Percentiles rank a stretch among this genome's conserved stretches.
Evolutionary conservation across 1,140 invertebrate species (phyloP).

Genomic region (Leptestheria dahalacensis): DNA sequence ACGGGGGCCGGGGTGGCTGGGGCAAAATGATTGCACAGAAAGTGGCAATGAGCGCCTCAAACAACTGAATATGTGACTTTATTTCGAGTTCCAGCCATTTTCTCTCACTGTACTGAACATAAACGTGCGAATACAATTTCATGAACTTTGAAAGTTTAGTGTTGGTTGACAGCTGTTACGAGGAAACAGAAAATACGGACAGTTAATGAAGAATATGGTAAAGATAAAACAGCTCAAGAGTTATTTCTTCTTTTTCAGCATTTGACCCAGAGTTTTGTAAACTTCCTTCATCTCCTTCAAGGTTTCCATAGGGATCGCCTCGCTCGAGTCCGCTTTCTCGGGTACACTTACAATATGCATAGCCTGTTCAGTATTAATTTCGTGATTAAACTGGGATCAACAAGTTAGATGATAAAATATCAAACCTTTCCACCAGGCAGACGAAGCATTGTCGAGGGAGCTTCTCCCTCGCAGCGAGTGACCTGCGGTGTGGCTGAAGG

Average conservation of each 20-base stretch:
- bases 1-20: conserved; percentile 89
- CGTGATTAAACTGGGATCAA: no score
- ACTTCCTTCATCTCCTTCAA: neutral
- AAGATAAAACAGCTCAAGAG: neutral
- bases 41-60: conserved; percentile 8
- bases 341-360: neutral
- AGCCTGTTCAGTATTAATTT: no score
- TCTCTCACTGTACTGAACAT: no score
- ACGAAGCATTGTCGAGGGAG: neutral
- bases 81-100: no score
- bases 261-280: neutral
- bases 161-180: no score
- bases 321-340: neutral
- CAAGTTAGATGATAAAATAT: no score
- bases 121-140: no score
- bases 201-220: neutral
- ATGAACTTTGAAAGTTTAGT: no score
- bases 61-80: neutral
- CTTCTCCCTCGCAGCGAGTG: no score
- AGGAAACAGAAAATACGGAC: neutral
- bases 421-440: neutral
- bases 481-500: no score
- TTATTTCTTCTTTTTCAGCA: neutral
- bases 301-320: neutral
- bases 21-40: conserved; percentile 85